Conservation (phyloP, 2,888 invertebrate genomes). For the Dromius quadrimaculatus region DNA sequence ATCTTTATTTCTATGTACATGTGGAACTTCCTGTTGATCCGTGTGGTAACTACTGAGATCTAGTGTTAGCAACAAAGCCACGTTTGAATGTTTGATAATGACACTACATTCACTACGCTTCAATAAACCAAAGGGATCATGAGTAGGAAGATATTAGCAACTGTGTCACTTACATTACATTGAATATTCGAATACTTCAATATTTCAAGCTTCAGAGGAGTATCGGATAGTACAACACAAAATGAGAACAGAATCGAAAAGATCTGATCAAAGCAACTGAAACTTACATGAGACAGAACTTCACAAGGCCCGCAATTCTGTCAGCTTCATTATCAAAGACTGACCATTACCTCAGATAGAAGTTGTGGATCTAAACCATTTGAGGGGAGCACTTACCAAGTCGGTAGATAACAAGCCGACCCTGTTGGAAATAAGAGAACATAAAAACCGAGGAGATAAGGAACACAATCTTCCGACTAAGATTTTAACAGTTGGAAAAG, state of each 20-base stretch:
- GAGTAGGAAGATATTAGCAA: too few relatives aligned
- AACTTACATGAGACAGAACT: conserved; percentile 27
- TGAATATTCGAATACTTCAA: too few relatives aligned
- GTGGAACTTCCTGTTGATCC: too few relatives aligned
- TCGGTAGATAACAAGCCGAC: conserved; percentile 24
- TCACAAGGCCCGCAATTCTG: conserved; percentile 24
- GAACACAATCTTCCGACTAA: conserved; percentile 46
- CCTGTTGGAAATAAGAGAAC: conserved; percentile 30
- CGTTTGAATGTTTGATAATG: too few relatives aligned
- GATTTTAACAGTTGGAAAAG: conserved; percentile 49
- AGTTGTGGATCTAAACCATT: conserved; percentile 24
- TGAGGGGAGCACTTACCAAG: not conserved
- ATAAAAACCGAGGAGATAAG: conserved; percentile 50
- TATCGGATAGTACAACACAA: conserved; percentile 8
- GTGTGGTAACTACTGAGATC: too few relatives aligned
- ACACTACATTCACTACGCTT: too few relatives aligned
- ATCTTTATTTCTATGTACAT: too few relatives aligned
- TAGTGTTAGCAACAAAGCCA: too few relatives aligned
- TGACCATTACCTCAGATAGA: conserved; percentile 34
- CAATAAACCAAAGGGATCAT: too few relatives aligned
- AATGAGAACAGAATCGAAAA: conserved; percentile 38
- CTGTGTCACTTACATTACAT: too few relatives aligned
- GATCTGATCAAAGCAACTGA: conserved; percentile 39
- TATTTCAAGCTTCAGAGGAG: not conserved
- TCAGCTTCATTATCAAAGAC: conserved; percentile 30